Base-by-base conservation (phyloP, 1,140 invertebrate genomes). In the Drosophila prosaltans region DNA sequence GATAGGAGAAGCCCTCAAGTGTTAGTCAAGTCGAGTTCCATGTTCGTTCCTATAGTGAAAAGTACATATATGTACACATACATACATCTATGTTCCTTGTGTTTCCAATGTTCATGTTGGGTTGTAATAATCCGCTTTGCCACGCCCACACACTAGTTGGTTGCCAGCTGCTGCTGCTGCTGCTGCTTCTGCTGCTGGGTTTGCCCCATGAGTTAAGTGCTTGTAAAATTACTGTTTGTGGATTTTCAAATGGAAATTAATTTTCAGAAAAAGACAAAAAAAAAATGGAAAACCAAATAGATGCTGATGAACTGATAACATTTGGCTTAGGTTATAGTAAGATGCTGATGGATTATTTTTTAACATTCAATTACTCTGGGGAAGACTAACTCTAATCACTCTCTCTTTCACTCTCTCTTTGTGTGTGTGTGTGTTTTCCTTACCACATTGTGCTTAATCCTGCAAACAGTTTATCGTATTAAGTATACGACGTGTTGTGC, bases 141-240 rank as follows among this genome's bases (percentile, higher is more conserved):
- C 77, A 78, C 77, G 73, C 68, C 77, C 63, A 51, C 36, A 21
- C 39, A n/a, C n/a, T 62, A 24, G 61, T 21, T 21, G n/a, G 24
- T 9, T 7, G 39, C 55, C n/a, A 41, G 65, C 41, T 66, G 55
- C 64, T 57, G 67, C 16, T 16, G 16, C 16, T 16, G 67, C 11
- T 69, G 62, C 41, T 66, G 55, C 64, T 57, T 65, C 16, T 16
- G 16, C 16, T 16, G 67, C 11, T 69, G 62, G 45, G 10, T 24
- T 48, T 39, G 63, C 57, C 36, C 65, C 48, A 51, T 24, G 58
- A 89, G 69, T 65, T 89, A 83, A 85, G 81, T 85, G 81, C 78
- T 85, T 85, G 81, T 85, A 81, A 85, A 85, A 81, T 85, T 85
- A 85, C 82, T 72, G 78, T 85, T 85, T 85, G 82, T 75, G 78